Percentiles rank a stretch among this genome's conserved stretches.
Evolutionary conservation across 2,888 invertebrate species (phyloP).

Genomic region (Clitarchus hookeri): DNA sequence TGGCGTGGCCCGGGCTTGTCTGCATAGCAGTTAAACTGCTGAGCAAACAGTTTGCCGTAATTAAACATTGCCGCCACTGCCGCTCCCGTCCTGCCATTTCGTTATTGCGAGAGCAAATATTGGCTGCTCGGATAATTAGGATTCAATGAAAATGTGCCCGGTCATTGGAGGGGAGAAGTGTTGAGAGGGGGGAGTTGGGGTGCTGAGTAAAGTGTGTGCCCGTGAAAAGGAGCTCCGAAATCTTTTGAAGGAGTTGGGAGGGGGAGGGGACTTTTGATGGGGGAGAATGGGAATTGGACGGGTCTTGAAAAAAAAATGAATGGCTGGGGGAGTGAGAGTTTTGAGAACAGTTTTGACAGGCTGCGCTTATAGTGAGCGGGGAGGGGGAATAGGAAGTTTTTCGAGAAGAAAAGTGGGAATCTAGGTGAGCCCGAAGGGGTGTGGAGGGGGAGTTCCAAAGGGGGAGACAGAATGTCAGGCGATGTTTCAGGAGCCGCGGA

Average conservation of each 20-base stretch:
- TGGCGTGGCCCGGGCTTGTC: neutral
- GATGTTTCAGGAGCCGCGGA: neutral
- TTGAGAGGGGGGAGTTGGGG: neutral
- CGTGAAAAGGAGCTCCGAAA: neutral
- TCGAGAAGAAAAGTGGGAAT: no score
- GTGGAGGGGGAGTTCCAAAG: no score
- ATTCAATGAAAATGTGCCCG: neutral
- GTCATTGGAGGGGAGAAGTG: neutral
- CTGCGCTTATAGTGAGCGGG: no score
- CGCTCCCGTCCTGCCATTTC: constrained; percentile 2
- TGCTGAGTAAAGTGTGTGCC: neutral
- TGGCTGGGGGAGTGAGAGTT: no score
- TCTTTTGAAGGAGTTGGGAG: neutral
- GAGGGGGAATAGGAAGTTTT: no score
- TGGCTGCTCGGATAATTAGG: neutral
- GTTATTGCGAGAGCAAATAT: constrained; percentile 14
- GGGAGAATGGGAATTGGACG: neutral
- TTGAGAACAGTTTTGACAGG: no score
- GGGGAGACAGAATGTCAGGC: neutral
- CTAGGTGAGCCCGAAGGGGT: no score
- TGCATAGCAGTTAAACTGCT: constrained; percentile 7
- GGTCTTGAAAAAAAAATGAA: no score
- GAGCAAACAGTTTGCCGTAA: neutral
- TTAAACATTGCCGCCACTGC: neutral
- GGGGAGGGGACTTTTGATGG: neutral